Evolutionary conservation across 2,888 invertebrate species (phyloP).

Genomic region (Stramonita haemastoma): DNA sequence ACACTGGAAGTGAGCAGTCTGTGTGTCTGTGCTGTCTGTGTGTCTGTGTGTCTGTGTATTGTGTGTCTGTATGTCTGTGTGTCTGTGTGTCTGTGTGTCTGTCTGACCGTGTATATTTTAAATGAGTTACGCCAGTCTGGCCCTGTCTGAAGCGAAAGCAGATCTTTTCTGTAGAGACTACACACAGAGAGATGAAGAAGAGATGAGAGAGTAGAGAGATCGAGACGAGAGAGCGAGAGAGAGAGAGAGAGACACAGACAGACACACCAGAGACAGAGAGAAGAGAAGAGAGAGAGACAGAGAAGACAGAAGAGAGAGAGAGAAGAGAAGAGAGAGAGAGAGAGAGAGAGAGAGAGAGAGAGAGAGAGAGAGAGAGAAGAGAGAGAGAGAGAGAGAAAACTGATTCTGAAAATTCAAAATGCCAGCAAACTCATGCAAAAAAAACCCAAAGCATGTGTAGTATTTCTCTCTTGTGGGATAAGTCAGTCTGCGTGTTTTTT

Average conservation of each 20-base stretch:
- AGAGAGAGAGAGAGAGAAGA: constrained; percentile 20
- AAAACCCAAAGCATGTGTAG: too few relatives aligned
- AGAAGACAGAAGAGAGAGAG: background rate
- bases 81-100: too few relatives aligned
- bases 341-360: background rate
- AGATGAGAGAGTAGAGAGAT: background rate
- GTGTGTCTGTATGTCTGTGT: too few relatives aligned
- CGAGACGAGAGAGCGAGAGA: background rate
- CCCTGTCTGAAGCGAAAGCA: background rate
- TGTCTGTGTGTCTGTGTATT: too few relatives aligned
- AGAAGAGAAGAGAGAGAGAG: background rate
- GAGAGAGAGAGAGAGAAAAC: too few relatives aligned
- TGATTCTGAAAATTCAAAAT: too few relatives aligned
- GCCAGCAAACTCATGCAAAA: too few relatives aligned
- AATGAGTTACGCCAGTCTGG: background rate
- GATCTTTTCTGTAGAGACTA: background rate
- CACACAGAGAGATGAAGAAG: background rate
- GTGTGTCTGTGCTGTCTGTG: too few relatives aligned
- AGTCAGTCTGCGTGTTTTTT: too few relatives aligned
- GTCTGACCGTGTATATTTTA: background rate
- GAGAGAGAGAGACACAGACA: background rate
- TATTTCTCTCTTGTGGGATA: too few relatives aligned
- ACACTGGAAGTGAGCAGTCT: too few relatives aligned
- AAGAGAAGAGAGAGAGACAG: background rate
- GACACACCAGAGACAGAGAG: background rate